These are phyloP conservation scores for Penaeus monodon DNA, from an alignment of 2,888 invertebrate species.

Conservation along the genomic window DNA sequence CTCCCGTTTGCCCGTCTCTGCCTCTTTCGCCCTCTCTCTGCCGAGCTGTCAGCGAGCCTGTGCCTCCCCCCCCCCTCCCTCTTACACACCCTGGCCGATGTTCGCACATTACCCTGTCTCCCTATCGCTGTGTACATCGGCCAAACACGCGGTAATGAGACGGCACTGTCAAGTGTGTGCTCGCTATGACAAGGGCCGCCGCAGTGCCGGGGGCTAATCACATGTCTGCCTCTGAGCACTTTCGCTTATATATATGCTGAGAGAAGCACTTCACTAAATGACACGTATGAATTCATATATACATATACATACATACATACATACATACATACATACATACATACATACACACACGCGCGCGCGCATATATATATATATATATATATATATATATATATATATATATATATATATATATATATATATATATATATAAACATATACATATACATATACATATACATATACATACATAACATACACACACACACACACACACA, in stretches of 20 bases:
- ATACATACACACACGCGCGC: too few species aligned
- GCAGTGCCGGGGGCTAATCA: too few species aligned
- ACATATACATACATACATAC: background rate
- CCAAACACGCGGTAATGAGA: too few species aligned
- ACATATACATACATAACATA: background rate
- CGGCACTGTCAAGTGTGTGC: too few species aligned
- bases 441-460: background rate
- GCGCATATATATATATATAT: too few species aligned
- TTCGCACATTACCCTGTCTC: background rate
- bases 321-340: too few species aligned
- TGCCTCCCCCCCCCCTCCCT: background rate
- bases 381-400: constrained; percentile 1
- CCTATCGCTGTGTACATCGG: too few species aligned
- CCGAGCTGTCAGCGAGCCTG: background rate
- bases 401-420: constrained; percentile 20
- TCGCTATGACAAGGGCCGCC: too few species aligned
- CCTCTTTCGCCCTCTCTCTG: background rate
- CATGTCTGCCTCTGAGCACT: too few species aligned
- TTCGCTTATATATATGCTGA: too few species aligned
- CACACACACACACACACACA: background rate
- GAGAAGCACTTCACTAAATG: too few species aligned
- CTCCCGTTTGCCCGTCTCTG: background rate
- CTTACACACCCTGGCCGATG: background rate
- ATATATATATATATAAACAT: constrained; percentile 17
- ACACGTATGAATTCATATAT: background rate